phyloP scores from a whole-genome alignment of 2,888 invertebrate genomes.

The Pachliopta kotzebuea region DNA sequence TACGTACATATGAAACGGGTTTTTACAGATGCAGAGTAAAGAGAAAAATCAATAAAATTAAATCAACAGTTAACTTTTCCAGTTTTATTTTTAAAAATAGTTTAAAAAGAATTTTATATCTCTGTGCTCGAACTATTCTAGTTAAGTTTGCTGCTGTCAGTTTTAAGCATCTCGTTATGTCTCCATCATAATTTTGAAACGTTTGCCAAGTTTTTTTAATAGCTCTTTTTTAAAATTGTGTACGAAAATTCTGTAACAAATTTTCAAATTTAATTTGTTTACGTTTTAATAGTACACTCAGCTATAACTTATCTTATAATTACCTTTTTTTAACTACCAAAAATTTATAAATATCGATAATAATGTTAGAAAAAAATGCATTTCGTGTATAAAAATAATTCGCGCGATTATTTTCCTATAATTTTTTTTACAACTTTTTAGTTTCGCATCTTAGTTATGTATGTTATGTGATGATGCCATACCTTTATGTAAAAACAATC shows the following conservation, averaged over 20 bases:
- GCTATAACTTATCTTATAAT: too few species aligned
- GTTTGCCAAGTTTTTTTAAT: slow-evolving; percentile 14
- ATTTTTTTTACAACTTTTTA: too few species aligned
- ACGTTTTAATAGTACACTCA: background rate
- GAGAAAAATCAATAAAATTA: background rate
- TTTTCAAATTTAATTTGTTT: background rate
- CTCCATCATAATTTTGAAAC: background rate
- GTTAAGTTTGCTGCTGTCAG: background rate
- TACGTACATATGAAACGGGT: too few species aligned
- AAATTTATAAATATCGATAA: background rate
- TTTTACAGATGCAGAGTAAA: too few species aligned
- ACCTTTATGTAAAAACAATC: too few species aligned
- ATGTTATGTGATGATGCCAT: too few species aligned
- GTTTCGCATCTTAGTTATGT: too few species aligned
- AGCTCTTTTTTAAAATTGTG: background rate
- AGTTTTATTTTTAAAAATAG: background rate
- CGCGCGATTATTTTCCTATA: too few species aligned
- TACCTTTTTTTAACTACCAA: background rate
- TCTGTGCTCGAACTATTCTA: background rate
- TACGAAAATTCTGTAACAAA: background rate
- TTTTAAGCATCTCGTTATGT: slow-evolving; percentile 20
- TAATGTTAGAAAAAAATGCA: background rate
- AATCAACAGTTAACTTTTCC: background rate
- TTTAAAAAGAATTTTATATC: background rate
- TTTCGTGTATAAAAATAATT: too few species aligned